These are phyloP conservation scores for Chalcosyrphus nemorum DNA, from an alignment of 2,888 invertebrate genomes.

Conservation along the genomic window DNA sequence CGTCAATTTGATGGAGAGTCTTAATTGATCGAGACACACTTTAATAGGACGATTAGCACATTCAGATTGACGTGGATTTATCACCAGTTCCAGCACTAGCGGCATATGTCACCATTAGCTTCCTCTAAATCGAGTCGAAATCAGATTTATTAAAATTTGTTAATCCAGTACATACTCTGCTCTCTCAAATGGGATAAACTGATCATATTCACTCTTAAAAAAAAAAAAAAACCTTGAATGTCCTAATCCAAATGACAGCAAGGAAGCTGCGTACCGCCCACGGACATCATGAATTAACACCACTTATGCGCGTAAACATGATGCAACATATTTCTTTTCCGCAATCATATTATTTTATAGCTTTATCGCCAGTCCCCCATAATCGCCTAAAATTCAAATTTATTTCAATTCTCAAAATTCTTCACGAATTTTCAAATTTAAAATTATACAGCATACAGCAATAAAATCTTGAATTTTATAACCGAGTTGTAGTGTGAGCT, in stretches of 20 bases:
- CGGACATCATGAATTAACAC: too few species aligned
- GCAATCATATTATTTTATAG: background rate
- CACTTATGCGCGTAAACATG: background rate
- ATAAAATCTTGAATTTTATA: slow-evolving; percentile 33
- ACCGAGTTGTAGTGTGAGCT: too few species aligned
- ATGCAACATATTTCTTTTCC: background rate
- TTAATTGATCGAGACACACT: slow-evolving; percentile 29
- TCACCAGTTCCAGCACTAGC: slow-evolving; percentile 5
- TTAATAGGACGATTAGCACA: slow-evolving; percentile 30
- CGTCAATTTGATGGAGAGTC: slow-evolving; percentile 12
- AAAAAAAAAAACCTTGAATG: too few species aligned
- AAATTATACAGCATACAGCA: slow-evolving; percentile 11
- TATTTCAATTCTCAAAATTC: slow-evolving; percentile 10
- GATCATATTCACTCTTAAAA: too few species aligned
- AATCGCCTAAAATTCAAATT: slow-evolving; percentile 15
- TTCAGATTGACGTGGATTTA: slow-evolving; percentile 36
- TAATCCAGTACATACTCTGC: too few species aligned
- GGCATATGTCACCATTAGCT: background rate
- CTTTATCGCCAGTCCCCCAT: slow-evolving; percentile 3
- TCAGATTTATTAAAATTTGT: background rate
- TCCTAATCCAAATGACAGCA: background rate
- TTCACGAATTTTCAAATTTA: slow-evolving; percentile 4
- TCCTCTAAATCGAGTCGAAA: background rate
- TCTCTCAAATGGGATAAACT: too few species aligned
- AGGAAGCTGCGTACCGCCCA: too few species aligned